Evolutionary conservation across 2,888 invertebrate genomes (phyloP), one percentile per base, ranked within the genome.

Genomic region (Chalcosyrphus nemorum): DNA sequence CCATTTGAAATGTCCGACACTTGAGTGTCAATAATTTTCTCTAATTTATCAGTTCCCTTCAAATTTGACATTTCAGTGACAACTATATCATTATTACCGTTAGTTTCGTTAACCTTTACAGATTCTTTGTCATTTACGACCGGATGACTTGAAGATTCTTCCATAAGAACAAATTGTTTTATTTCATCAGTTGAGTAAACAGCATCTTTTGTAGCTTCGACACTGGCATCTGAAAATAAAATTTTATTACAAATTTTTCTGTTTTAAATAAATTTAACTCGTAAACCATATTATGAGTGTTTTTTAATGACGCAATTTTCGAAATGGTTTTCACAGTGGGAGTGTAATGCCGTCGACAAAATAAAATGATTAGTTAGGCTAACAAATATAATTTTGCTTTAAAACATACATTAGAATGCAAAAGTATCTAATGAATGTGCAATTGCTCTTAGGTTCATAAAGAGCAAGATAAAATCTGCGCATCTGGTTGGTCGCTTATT

Each of bases 221-320:
- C 50, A 66, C 59, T 66, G 75, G 47, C 21, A 32, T 11, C 76
- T 76, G 76, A 68, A 76, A 76, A 76, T 68, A 76, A 41, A 76
- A 45, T 56, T 50, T 32, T 70, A 56, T 57, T 29, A 32, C 41
- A 2, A 19, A n/a, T n/a, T n/a, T n/a, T n/a, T n/a, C n/a, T 19
- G 24, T 43, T 45, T 45, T 43, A 19, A 41, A 52, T 52, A 13
- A 56, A 43, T 57, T 19, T 13, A 5, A 21, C 5, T 45, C 70
- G 45, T 70, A 57, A 70, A 70, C 43, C 35, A 45, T 35, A 11
- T 56, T 47, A 41, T 68, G 24, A 24, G 24, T 24, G 24, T 4
- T 24, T 4, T 24, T 24, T 24, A 19, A 45, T 15, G 19, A 52
- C 6, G 13, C 15, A 6, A 41, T 38, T 38, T 38, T 24, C 24